Conservation (phyloP, 2,797 vertebrate genomes). For the Microctenopoma stevenorrisi region DNA sequence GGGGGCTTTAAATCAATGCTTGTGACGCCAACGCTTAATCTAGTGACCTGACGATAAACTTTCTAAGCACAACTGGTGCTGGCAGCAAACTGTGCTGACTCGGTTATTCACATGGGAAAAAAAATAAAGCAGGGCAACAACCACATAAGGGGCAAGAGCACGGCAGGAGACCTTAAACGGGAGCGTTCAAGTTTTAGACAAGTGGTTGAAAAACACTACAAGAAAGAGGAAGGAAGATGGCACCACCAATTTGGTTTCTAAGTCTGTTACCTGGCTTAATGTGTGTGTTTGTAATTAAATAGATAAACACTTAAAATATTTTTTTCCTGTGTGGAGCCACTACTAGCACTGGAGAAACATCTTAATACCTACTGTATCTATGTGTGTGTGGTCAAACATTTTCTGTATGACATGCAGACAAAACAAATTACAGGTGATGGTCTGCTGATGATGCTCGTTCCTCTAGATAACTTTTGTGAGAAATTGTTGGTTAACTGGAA, state of each 20-base stretch:
- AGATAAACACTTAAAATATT: neutral
- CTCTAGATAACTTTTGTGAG: too few relatives aligned
- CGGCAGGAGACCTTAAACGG: neutral
- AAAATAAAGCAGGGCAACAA: conserved; percentile 7
- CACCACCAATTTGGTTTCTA: neutral
- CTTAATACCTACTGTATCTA: too few relatives aligned
- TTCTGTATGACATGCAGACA: neutral
- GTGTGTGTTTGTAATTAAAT: neutral
- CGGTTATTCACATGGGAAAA: conserved; percentile 5
- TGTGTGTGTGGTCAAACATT: neutral
- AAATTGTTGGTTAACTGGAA: too few relatives aligned
- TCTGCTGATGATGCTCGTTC: too few relatives aligned
- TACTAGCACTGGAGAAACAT: too few relatives aligned
- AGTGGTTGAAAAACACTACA: neutral
- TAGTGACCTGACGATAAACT: conserved; percentile 6
- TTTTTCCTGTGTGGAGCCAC: neutral
- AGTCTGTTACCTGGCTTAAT: neutral
- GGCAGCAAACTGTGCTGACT: conserved; percentile 17
- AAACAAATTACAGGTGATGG: neutral
- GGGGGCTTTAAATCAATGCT: conserved; percentile 26
- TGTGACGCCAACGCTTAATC: conserved; percentile 33
- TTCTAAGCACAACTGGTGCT: conserved; percentile 6
- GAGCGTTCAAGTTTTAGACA: neutral
- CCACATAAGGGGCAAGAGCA: neutral
- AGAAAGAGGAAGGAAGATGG: conserved; percentile 21